phyloP scores from a whole-genome alignment of 2,888 invertebrate species.

The Diarsia mendica region DNA sequence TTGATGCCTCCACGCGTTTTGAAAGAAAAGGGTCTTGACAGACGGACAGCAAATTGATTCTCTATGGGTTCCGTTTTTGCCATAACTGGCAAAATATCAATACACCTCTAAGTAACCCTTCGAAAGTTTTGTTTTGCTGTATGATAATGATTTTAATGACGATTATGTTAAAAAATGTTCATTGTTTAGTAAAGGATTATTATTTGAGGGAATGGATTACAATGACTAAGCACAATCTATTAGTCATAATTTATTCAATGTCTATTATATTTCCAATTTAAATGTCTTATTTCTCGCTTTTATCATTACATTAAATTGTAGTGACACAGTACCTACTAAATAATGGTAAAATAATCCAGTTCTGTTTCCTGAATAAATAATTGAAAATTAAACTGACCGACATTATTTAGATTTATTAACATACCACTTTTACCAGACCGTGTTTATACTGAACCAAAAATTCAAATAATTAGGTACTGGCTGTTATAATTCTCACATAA shows the following conservation, averaged over 20 bases:
- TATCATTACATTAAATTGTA: not conserved
- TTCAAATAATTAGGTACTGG: not conserved
- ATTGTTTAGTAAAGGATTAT: not conserved
- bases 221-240: not conserved
- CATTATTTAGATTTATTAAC: no score
- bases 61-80: no score
- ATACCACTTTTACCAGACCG: no score
- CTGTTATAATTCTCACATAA: not conserved
- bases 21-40: no score
- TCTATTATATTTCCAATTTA: not conserved
- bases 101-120: not conserved
- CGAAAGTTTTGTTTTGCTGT: not conserved
- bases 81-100: not conserved
- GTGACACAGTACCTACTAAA: no score
- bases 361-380: no score
- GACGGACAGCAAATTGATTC: no score
- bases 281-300: not conserved
- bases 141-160: not conserved
- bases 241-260: not conserved
- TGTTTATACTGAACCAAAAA: no score
- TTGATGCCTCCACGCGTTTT: no score
- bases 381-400: no score
- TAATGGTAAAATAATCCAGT: no score
- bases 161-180: not conserved
- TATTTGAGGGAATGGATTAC: not conserved